A percentile compares a stretch with the other conserved stretches of the same genome.
Conservation (phyloP, 2,797 vertebrate species). For the Cyprinodon diabolis region DNA sequence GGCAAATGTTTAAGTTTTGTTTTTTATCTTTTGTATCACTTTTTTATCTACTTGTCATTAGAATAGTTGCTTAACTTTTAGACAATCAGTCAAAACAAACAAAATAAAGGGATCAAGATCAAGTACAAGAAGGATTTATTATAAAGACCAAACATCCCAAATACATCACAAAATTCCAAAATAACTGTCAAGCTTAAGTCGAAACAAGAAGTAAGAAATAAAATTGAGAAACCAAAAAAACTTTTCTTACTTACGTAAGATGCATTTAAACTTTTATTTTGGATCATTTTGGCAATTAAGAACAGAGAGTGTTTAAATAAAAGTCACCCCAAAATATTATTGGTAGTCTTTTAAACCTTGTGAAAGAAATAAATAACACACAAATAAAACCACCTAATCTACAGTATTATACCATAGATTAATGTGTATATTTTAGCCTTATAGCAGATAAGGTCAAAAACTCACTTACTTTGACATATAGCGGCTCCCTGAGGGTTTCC, state of each 20-base stretch:
- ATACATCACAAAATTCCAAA: neutral
- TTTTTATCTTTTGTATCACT: too few relatives aligned
- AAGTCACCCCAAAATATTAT: neutral
- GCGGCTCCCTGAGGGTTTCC: constrained; percentile 85
- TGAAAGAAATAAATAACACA: neutral
- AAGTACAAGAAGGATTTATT: neutral
- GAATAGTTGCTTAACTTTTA: too few relatives aligned
- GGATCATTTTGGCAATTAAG: too few relatives aligned
- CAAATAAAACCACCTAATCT: neutral
- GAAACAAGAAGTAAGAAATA: neutral
- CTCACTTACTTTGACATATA: constrained; percentile 90
- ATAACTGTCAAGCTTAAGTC: neutral
- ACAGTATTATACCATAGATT: neutral
- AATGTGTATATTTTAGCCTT: neutral
- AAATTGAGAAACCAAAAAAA: too few relatives aligned
- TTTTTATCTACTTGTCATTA: too few relatives aligned
- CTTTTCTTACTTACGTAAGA: neutral
- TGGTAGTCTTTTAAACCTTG: neutral
- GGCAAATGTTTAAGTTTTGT: too few relatives aligned
- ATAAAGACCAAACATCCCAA: neutral
- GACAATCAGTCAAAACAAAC: too few relatives aligned
- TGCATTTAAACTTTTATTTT: neutral
- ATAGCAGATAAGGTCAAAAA: constrained; percentile 2
- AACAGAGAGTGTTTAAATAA: neutral
- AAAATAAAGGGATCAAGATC: too few relatives aligned